Percentiles rank a stretch among this genome's conserved stretches.
phyloP scores from a whole-genome alignment of 2,797 vertebrate genomes.

The Acrossocheilus wenchowensis region DNA sequence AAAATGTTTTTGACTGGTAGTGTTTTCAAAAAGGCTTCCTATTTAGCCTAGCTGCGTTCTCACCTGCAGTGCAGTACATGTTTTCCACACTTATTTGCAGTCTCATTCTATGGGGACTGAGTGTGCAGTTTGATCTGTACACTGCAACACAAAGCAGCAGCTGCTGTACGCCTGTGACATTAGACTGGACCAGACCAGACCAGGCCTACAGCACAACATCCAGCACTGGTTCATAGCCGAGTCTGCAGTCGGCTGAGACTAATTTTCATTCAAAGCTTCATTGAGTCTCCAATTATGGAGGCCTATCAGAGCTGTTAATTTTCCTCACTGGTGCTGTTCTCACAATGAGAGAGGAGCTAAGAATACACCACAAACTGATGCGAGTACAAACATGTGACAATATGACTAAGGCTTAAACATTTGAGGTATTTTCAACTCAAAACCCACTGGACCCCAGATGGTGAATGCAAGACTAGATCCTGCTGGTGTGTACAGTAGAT shows the following conservation, averaged over 20 bases:
- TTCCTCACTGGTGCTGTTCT: constrained; percentile 63
- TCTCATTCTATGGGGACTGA: not conserved
- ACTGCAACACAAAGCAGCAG: not conserved
- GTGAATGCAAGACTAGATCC: constrained; percentile 13
- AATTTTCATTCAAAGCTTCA: constrained; percentile 82
- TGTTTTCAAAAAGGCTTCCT: not conserved
- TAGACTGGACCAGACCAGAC: constrained; percentile 2
- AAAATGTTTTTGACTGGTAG: not conserved
- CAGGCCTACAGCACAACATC: not conserved
- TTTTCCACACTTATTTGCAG: not conserved
- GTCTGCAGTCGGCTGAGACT: constrained; percentile 72
- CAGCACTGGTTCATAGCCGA: constrained; percentile 54
- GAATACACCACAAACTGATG: constrained; percentile 17
- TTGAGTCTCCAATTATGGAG: constrained; percentile 79
- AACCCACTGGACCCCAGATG: not conserved
- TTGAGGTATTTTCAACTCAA: not conserved
- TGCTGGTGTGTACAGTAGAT: constrained; percentile 23
- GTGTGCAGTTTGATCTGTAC: not conserved
- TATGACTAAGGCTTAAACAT: not conserved
- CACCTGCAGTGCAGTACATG: not conserved
- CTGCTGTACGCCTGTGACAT: not conserved
- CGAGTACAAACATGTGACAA: not conserved
- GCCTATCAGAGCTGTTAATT: constrained; percentile 73
- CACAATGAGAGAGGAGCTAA: constrained; percentile 27
- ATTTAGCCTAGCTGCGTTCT: not conserved